These are phyloP conservation scores for Tyrannus savana DNA, from an alignment of 2,113 vertebrate species.

Conservation along the genomic window DNA sequence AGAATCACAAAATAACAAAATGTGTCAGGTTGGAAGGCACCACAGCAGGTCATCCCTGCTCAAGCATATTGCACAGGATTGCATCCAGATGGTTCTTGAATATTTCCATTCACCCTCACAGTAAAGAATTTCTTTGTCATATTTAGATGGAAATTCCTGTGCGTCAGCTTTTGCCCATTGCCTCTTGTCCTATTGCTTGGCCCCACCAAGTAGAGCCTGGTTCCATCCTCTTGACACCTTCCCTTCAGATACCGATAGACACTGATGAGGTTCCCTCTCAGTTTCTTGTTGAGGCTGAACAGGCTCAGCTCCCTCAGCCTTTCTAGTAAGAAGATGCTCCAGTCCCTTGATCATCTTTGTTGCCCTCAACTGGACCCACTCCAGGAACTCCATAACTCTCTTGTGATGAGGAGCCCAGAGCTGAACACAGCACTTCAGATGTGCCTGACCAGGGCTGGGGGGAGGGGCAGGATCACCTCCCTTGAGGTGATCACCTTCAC, in stretches of 20 bases:
- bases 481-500: background rate
- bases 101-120: background rate
- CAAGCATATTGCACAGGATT: background rate
- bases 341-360: background rate
- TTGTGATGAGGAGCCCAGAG: background rate
- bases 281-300: fast-evolving
- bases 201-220: background rate
- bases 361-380: fast-evolving
- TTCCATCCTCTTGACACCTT: background rate
- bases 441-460: background rate
- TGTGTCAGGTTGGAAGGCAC: background rate
- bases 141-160: background rate
- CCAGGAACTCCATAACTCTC: background rate
- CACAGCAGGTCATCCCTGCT: background rate
- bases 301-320: background rate
- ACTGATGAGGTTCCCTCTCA: background rate
- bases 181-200: fast-evolving
- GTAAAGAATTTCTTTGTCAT: background rate
- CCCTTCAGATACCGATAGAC: background rate
- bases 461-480: background rate
- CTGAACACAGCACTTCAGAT: background rate
- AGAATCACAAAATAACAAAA: background rate
- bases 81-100: background rate
- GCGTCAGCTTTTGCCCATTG: background rate
- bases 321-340: fast-evolving